phyloP scores from a whole-genome alignment of 2,113 vertebrate genomes.

The Macroglossus sobrinus region DNA sequence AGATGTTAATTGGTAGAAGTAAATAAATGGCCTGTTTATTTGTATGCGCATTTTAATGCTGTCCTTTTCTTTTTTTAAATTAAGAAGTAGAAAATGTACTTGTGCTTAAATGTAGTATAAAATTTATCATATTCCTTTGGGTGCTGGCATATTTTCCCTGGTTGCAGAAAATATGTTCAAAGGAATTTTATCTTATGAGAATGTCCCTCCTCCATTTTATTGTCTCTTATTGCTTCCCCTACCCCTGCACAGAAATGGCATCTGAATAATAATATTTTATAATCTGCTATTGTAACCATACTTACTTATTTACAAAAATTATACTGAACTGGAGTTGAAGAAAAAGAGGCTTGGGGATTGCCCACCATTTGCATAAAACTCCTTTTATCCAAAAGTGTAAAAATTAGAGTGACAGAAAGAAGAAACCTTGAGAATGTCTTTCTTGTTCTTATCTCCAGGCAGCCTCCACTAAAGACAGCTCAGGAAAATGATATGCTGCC shows the following conservation, averaged over 20 bases:
- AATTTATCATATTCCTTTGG: constrained; percentile 54
- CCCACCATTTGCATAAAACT: constrained; percentile 38
- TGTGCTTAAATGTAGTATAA: constrained; percentile 60
- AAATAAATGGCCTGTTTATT: constrained; percentile 72
- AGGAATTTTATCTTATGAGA: constrained; percentile 40
- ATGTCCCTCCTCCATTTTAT: not conserved
- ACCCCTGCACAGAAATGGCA: not conserved
- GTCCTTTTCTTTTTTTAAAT: constrained; percentile 61
- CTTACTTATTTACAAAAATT: constrained; percentile 32
- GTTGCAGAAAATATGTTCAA: constrained; percentile 42
- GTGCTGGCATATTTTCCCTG: constrained; percentile 46
- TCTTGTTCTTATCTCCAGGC: not conserved
- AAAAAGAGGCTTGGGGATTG: not conserved
- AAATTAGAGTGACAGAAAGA: constrained; percentile 26
- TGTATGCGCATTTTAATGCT: constrained; percentile 62
- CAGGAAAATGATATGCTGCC: constrained; percentile 19
- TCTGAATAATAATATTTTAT: constrained; percentile 25
- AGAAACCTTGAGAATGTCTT: not conserved
- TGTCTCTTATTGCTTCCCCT: not conserved
- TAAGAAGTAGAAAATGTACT: constrained; percentile 66
- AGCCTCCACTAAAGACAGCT: not conserved
- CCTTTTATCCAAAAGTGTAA: not conserved
- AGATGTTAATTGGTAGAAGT: constrained; percentile 73
- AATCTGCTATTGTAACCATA: not conserved
- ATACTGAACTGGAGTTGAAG: not conserved